Percentiles rank a stretch among this genome's conserved stretches.
Conservation (phyloP, 2,113 vertebrate species). For the Copsychus sechellarum region DNA sequence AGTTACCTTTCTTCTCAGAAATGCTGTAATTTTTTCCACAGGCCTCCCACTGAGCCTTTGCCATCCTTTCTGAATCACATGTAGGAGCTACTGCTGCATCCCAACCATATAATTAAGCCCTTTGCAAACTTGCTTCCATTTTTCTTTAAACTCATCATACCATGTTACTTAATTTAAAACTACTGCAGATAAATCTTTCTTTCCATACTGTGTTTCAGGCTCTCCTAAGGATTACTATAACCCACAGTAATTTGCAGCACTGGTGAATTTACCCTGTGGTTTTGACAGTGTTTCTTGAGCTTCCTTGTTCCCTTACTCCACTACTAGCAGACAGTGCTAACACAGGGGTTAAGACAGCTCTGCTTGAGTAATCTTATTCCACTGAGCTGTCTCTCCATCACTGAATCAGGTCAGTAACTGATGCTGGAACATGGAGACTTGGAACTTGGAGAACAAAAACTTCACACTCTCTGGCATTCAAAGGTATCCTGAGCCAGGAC, state of each 20-base stretch:
- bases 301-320: background rate
- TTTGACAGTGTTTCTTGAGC: background rate
- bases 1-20: background rate
- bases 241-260: fast-evolving
- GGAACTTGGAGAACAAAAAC: too few relatives aligned
- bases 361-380: background rate
- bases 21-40: background rate
- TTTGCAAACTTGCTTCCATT: background rate
- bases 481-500: background rate
- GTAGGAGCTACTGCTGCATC: background rate
- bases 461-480: background rate
- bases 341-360: background rate
- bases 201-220: background rate
- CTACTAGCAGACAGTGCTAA: background rate
- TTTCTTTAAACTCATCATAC: background rate
- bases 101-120: background rate
- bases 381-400: background rate
- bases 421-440: background rate
- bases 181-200: background rate
- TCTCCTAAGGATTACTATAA: background rate
- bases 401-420: background rate
- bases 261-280: background rate
- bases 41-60: background rate
- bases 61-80: background rate
- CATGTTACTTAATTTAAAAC: background rate